Evolutionary conservation across 2,797 vertebrate genomes (phyloP), one percentile per base, ranked within the genome.

Genomic region (Hypotaenidia okinawae): DNA sequence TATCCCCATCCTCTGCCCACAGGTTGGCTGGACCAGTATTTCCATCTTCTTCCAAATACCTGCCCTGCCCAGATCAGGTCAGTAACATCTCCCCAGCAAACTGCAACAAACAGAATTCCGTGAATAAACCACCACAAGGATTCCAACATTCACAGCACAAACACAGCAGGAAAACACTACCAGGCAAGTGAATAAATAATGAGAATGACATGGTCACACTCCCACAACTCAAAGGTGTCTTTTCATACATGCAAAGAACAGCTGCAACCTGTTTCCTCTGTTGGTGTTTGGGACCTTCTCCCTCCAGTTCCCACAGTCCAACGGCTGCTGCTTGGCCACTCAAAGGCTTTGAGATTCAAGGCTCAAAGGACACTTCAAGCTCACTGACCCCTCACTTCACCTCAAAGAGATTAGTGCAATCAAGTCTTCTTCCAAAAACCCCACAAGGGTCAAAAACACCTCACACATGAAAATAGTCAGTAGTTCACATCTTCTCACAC

Each of bases 111-210:
- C 55, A 84, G 35, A 93, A 72, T 15, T 25, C 84, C 63, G 61
- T 33, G 47, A 91, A 88, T 67, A 90, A 91, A 82, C 17, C 37
- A 64, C 33, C 18, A 13, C 33, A 41, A 54, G 24, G 47, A 16
- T 78, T 16, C 57, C 74, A n/a, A 54, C 87, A 89, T 80, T 85
- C 77, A 77, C 73, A 83, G 75, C 64, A 73, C 59, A 52, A 76
- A 67, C 32, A 28, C 0, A 0, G 4, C 39, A 55, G 62, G 33
- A 70, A 84, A 70, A 67, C 61, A 22, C 35, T 9, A 0, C 2
- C 49, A 66, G 1, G 8, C 0, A 2, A 27, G 23, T 59, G 25
- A 41, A 62, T 16, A 74, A 63, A 78, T 37, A 41, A 47, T 19
- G n/a, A 78, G 74, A 49, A 30, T 1, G 4, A 59, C 0, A 8